Conservation (phyloP, 1,140 invertebrate species). For the Dermatophagoides farinae region DNA sequence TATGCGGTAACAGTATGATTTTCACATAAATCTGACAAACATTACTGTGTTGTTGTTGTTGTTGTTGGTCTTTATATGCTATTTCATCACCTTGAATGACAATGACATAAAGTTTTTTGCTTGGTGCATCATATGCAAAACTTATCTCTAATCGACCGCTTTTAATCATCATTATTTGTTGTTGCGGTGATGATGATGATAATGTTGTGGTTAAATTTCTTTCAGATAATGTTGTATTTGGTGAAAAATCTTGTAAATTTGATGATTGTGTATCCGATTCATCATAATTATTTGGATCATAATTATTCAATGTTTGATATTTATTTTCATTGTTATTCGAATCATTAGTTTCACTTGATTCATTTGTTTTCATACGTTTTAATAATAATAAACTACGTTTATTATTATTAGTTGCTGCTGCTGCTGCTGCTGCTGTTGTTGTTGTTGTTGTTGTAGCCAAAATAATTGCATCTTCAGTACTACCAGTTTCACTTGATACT, state of each 20-base stretch:
- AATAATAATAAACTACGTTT: no score
- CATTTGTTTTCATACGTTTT: neutral
- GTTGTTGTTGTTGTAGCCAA: neutral
- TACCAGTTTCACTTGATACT: constrained; percentile 8
- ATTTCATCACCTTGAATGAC: constrained; percentile 65
- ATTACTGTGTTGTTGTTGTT: constrained; percentile 43
- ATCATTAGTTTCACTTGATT: neutral
- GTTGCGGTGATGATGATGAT: no score
- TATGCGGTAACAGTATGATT: constrained; percentile 60
- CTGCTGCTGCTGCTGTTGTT: neutral
- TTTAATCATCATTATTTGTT: constrained; percentile 20
- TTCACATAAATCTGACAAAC: constrained; percentile 55
- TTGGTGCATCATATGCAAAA: constrained; percentile 63
- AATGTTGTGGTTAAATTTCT: constrained; percentile 25
- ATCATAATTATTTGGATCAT: neutral
- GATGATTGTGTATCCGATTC: neutral
- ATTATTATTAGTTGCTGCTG: no score
- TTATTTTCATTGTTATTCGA: neutral
- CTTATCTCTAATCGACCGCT: constrained; percentile 48
- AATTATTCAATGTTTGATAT: neutral
- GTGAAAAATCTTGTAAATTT: constrained; percentile 6
- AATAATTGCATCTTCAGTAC: constrained; percentile 4
- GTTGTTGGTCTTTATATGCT: constrained; percentile 38
- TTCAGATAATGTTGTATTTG: constrained; percentile 22
- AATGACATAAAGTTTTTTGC: constrained; percentile 68